phyloP scores from a whole-genome alignment of 2,888 invertebrate species.

The Dexiosoma caninum region DNA sequence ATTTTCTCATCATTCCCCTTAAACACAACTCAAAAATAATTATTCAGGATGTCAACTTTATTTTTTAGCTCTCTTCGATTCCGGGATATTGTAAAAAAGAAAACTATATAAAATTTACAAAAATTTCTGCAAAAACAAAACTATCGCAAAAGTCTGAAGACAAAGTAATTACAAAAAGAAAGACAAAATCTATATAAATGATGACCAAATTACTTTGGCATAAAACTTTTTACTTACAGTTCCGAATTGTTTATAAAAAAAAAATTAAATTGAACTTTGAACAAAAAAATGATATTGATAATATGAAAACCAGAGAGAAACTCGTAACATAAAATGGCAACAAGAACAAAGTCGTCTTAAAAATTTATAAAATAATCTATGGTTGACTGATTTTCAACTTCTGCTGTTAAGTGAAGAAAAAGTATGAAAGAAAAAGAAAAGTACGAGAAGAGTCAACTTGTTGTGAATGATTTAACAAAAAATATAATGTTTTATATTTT shows the following conservation, averaged over 20 bases:
- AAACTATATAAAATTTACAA: not conserved
- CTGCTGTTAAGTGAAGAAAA: not conserved
- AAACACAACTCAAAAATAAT: constrained; percentile 3
- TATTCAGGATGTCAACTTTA: constrained; percentile 11
- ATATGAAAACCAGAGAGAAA: constrained; percentile 8
- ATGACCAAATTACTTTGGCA: constrained; percentile 50
- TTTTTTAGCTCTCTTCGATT: constrained; percentile 7
- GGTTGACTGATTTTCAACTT: constrained; percentile 47
- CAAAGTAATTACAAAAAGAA: not conserved
- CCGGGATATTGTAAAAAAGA: not conserved
- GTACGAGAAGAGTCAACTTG: not conserved
- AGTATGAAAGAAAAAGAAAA: not conserved
- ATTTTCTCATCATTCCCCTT: no score
- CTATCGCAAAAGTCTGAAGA: constrained; percentile 18
- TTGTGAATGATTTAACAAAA: no score
- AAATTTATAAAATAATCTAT: constrained; percentile 36
- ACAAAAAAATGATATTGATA: not conserved
- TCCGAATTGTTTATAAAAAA: constrained; percentile 10
- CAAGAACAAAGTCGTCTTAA: not conserved
- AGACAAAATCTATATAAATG: constrained; percentile 31
- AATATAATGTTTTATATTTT: no score
- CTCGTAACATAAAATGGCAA: not conserved
- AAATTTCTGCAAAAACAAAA: not conserved
- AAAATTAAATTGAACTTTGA: no score
- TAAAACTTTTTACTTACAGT: constrained; percentile 40